Evolutionary conservation across 2,113 vertebrate species (phyloP), one percentile per base, ranked within the genome.

Genomic region (Chamaea fasciata): DNA sequence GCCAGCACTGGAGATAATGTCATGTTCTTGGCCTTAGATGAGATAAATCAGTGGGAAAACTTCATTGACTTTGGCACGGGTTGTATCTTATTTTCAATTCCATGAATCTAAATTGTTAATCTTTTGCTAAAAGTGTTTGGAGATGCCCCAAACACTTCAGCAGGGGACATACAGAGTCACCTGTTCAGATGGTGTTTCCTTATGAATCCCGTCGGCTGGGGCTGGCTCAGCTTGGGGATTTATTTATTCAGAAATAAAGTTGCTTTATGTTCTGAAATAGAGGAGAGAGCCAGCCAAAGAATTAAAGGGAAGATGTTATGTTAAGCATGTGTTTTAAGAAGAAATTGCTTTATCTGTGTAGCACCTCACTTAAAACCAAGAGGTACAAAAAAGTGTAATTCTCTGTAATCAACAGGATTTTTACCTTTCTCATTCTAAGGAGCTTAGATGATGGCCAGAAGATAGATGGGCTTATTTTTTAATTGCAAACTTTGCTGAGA

Each of bases 401-500:
- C 39, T 47, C 53, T 60, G 19, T 81, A 63, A 75, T 78, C 65
- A 57, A 2, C 27, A 27, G 10, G 19, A n/a, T 9, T 80, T 89
- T 90, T 80, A 37, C 67, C n/a, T 86, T 69, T 42, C 3, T 1
- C 71, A 7, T 69, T 83, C 75, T 56, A 11, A 76, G 67, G 52
- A 52, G 42, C 60, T 94, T 88, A 83, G 47, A 23, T 70, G n/a
- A 28, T 56, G 56, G 15, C 73, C 35, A 5, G 62, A 27, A 63
- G 73, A 90, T 67, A 89, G 56, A 46, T 14, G 31, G 60, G 31
- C 71, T 89, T 67, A 35, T 47, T 94, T 78, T 86, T 81, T 50
- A 77, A 70, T 59, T 92, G 76, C 64, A 89, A 8, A 81, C 76
- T 52, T 92, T 26, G 3, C 50, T 67, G 64, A 49, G 47, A 55